These are phyloP conservation scores for Halocynthia aurantium DNA, from an alignment of 23 tunicate genomes.

Conservation along the genomic window DNA sequence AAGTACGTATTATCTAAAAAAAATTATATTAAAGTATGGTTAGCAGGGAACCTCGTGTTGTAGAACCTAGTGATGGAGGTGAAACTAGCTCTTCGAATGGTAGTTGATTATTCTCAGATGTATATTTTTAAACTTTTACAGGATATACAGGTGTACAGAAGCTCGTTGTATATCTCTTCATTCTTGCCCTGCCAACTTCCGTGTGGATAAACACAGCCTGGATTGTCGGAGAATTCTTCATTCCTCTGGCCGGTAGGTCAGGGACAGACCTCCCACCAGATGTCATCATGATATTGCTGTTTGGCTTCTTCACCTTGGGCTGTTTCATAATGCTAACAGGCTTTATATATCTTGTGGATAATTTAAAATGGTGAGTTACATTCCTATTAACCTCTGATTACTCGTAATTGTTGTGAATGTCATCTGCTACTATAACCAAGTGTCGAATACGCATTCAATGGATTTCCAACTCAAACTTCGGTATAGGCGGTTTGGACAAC, in stretches of 20 bases:
- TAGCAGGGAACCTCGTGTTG: neutral
- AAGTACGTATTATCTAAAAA: too few relatives aligned
- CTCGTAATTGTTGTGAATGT: neutral
- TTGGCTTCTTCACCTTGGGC: slow-evolving; percentile 18
- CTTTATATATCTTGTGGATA: slow-evolving; percentile 27
- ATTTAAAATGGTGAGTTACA: slow-evolving; percentile 51
- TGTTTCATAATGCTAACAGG: slow-evolving; percentile 7
- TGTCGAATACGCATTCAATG: too few relatives aligned
- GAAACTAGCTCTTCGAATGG: too few relatives aligned
- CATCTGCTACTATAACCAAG: too few relatives aligned
- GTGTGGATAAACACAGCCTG: slow-evolving; percentile 18
- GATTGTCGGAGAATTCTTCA: slow-evolving; percentile 45
- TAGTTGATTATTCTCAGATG: too few relatives aligned
- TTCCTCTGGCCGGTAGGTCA: slow-evolving; percentile 58
- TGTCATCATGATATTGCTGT: slow-evolving; percentile 35
- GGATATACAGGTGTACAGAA: slow-evolving; percentile 6
- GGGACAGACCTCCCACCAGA: slow-evolving; percentile 77
- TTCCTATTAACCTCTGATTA: neutral
- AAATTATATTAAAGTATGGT: too few relatives aligned
- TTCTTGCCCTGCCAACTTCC: slow-evolving; percentile 1
- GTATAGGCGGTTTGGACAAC: too few relatives aligned
- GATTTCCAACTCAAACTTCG: too few relatives aligned
- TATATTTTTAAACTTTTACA: too few relatives aligned
- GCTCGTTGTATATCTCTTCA: neutral
- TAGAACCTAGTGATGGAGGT: slow-evolving; percentile 6